A percentile compares a stretch with the other conserved stretches of the same genome.
phyloP scores from a whole-genome alignment of 2,113 vertebrate species.

The Megaptera novaeangliae region DNA sequence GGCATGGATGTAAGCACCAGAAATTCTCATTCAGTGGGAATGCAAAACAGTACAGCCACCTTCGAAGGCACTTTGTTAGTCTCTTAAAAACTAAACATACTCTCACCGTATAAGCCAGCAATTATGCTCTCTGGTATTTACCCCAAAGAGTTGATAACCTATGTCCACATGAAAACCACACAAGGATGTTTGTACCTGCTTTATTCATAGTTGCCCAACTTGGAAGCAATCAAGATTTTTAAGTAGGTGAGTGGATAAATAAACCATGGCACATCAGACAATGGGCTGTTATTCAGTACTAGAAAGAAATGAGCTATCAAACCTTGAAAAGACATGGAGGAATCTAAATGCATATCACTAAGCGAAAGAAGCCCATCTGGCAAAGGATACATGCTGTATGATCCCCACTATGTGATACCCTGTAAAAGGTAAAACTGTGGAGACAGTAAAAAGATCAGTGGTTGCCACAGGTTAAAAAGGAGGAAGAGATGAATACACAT shows the following conservation, averaged over 20 bases:
- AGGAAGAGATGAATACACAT: no score
- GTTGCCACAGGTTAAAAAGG: no score
- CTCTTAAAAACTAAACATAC: no score
- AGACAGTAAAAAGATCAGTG: no score
- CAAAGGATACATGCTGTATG: not conserved
- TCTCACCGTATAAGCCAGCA: not conserved
- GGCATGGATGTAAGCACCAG: not conserved
- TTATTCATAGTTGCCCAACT: not conserved
- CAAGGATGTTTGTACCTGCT: not conserved
- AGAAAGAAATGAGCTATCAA: no score
- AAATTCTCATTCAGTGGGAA: not conserved
- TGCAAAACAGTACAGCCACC: not conserved
- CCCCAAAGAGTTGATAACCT: not conserved
- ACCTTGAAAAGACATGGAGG: no score
- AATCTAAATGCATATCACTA: not conserved
- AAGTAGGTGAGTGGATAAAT: not conserved
- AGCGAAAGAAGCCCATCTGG: not conserved
- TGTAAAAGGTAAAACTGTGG: not conserved
- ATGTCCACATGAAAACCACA: not conserved
- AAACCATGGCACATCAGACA: no score
- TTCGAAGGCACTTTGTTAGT: no score
- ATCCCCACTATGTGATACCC: no score
- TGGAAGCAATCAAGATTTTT: not conserved
- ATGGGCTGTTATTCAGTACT: no score
- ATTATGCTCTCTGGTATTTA: not conserved